Evolutionary conservation across 2,888 invertebrate species (phyloP).

Genomic region (Drosophila ezoana): DNA sequence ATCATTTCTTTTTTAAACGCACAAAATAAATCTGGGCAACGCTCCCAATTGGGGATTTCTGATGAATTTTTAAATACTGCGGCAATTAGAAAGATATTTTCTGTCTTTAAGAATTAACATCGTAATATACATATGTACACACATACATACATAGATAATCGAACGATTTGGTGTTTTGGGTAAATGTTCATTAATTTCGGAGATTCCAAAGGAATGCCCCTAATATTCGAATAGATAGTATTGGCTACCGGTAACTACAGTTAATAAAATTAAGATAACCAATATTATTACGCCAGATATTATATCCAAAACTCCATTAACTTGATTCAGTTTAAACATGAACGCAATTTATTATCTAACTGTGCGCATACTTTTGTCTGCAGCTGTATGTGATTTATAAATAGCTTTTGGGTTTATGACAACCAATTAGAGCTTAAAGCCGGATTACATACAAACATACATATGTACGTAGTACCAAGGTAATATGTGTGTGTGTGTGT

Average conservation of each 20-base stretch:
- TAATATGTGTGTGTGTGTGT: background rate
- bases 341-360: constrained; percentile 1
- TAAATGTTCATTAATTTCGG: background rate
- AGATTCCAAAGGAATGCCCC: background rate
- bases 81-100: constrained; percentile 9
- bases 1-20: constrained; percentile 13
- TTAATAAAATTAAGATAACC: too few species aligned
- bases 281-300: too few species aligned
- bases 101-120: background rate
- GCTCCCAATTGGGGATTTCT: constrained; percentile 22
- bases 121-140: background rate
- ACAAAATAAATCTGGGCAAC: background rate
- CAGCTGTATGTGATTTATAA: constrained; percentile 40
- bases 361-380: constrained; percentile 29
- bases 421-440: constrained; percentile 45
- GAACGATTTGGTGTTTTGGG: background rate
- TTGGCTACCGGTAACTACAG: too few species aligned
- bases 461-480: constrained; percentile 9
- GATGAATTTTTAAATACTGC: constrained; percentile 7
- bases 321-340: background rate
- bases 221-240: background rate
- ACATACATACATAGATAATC: background rate
- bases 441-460: constrained; percentile 55
- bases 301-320: too few species aligned
- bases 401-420: constrained; percentile 36